A percentile compares a stretch with the other conserved stretches of the same genome.
Conservation (phyloP, 2,888 invertebrate species). For the Tinea trinotella region DNA sequence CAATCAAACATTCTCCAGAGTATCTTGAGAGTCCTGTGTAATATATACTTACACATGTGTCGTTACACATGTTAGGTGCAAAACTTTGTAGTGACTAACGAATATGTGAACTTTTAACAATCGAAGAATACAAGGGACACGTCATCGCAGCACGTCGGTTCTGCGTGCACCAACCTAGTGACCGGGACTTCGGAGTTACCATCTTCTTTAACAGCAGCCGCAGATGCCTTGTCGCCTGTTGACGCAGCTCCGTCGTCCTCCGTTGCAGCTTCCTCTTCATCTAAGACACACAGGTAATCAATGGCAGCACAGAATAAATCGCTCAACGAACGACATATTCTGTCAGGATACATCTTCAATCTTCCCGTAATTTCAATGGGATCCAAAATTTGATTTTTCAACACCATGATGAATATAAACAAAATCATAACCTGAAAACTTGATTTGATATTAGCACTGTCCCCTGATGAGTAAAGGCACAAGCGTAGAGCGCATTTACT, state of each 20-base stretch:
- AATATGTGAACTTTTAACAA: slow-evolving; percentile 25
- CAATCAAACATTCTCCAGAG: no score
- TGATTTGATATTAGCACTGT: slow-evolving; percentile 67
- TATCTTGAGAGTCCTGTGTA: not conserved
- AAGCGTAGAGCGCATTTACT: not conserved
- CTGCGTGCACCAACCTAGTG: slow-evolving; percentile 67
- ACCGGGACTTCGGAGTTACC: slow-evolving; percentile 53
- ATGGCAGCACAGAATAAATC: slow-evolving; percentile 50
- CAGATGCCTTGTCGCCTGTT: slow-evolving; percentile 23
- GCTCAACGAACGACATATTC: slow-evolving; percentile 58
- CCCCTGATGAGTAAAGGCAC: slow-evolving; percentile 27
- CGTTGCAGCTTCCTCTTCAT: slow-evolving; percentile 42
- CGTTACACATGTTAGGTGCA: slow-evolving; percentile 43
- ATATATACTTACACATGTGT: not conserved
- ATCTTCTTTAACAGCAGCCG: slow-evolving; percentile 35
- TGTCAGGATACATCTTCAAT: slow-evolving; percentile 36
- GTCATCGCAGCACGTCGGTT: slow-evolving; percentile 34
- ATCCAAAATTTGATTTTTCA: slow-evolving; percentile 26
- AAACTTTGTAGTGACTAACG: slow-evolving; percentile 69
- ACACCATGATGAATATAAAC: slow-evolving; percentile 34
- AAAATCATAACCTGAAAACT: slow-evolving; percentile 66
- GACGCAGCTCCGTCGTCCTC: slow-evolving; percentile 23
- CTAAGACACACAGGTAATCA: slow-evolving; percentile 45
- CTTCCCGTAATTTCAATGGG: slow-evolving; percentile 23
- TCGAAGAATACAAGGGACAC: slow-evolving; percentile 12